Percentiles rank a stretch among this genome's conserved stretches.
Evolutionary conservation across 2,797 vertebrate genomes (phyloP).

Genomic region (Pipistrellus pipistrellus): DNA sequence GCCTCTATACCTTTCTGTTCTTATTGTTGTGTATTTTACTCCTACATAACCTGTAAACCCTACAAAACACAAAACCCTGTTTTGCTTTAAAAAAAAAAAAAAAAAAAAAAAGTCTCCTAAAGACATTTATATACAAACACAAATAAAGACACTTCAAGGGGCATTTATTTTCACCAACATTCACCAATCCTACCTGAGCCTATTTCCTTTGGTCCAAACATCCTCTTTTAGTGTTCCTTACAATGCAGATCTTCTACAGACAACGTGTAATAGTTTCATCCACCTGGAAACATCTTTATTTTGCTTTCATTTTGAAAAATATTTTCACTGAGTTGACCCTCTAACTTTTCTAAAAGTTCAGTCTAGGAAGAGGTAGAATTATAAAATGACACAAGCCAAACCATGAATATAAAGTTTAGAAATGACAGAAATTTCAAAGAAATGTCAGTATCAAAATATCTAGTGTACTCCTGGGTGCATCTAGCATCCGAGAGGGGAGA

Average conservation of each 20-base stretch:
- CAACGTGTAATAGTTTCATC: not conserved
- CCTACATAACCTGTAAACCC: slow-evolving; percentile 18
- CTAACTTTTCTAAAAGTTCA: not conserved
- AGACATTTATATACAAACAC: not conserved
- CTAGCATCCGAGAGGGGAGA: not conserved
- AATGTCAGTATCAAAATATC: not conserved
- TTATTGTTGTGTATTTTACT: not conserved
- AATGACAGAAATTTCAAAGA: not conserved
- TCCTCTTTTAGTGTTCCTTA: not conserved
- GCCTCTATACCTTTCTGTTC: not conserved
- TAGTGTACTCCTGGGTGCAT: not conserved
- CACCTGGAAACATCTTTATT: not conserved
- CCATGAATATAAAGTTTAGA: not conserved
- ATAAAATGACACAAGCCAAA: slow-evolving; percentile 36
- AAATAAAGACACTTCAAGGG: not conserved
- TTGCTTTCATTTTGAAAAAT: slow-evolving; percentile 48
- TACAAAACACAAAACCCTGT: not conserved
- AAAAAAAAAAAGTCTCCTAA: not conserved
- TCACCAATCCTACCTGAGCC: not conserved
- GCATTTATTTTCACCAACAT: slow-evolving; percentile 30
- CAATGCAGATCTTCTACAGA: not conserved
- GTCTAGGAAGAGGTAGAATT: not conserved
- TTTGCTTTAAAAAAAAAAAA: slow-evolving; percentile 19
- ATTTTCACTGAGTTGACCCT: not conserved
- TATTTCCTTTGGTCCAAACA: slow-evolving; percentile 1